Evolutionary conservation across 2,888 invertebrate genomes (phyloP).

Genomic region (Pinctada fucata): DNA sequence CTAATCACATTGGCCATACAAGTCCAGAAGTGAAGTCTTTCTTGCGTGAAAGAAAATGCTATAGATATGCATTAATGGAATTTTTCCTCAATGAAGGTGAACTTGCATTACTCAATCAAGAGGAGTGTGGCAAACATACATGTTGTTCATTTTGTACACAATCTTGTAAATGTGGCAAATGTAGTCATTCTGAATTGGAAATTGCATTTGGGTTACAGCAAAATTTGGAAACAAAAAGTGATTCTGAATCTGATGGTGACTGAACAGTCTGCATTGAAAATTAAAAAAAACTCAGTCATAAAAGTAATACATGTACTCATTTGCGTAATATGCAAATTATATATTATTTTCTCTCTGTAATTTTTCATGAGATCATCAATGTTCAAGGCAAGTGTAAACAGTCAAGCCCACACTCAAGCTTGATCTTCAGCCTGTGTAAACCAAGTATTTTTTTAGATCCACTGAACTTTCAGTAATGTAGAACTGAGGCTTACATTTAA

Average conservation of each 20-base stretch:
- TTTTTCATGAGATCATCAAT: too few relatives aligned
- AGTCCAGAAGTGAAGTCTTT: slow-evolving; percentile 1
- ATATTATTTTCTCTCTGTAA: too few relatives aligned
- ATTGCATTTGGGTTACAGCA: too few relatives aligned
- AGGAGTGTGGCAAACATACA: slow-evolving; percentile 2
- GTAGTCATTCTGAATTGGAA: not conserved
- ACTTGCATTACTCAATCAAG: not conserved
- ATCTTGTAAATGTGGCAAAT: slow-evolving; percentile 14
- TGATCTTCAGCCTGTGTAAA: too few relatives aligned
- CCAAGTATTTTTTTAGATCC: too few relatives aligned
- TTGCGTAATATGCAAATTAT: too few relatives aligned
- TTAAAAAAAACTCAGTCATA: not conserved
- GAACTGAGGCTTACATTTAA: too few relatives aligned
- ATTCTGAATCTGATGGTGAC: too few relatives aligned
- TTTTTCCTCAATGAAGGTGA: not conserved
- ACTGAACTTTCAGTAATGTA: too few relatives aligned
- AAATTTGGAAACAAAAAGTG: too few relatives aligned
- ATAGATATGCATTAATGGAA: not conserved
- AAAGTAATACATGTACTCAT: not conserved
- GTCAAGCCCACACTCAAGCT: too few relatives aligned
- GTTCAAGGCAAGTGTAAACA: too few relatives aligned
- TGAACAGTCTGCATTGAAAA: not conserved
- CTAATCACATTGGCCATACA: not conserved
- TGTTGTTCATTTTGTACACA: slow-evolving; percentile 24
- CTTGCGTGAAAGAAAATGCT: not conserved